phyloP scores from a whole-genome alignment of 2,888 invertebrate genomes.

The Yponomeuta malinellus region DNA sequence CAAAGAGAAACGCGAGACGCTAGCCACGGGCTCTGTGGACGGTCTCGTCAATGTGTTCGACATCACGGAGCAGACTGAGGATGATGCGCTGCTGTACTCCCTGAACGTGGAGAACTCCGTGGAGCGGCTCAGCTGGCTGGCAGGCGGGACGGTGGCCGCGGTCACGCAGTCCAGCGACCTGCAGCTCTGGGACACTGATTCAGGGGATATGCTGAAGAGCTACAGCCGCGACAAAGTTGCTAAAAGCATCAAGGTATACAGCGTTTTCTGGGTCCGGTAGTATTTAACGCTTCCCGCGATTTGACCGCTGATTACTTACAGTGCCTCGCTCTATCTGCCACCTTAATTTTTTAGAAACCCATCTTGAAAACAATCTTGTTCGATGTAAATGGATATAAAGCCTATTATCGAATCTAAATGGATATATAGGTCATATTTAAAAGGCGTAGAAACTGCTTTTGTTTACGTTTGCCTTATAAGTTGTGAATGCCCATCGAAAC shows the following conservation, averaged over 20 bases:
- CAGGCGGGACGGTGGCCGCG: constrained; percentile 71
- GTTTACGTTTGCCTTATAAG: too few species aligned
- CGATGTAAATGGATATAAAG: too few species aligned
- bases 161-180: constrained; percentile 83
- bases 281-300: too few species aligned
- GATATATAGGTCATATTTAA: too few species aligned
- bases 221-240: constrained; percentile 78
- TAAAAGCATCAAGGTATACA: constrained; percentile 63
- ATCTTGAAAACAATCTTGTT: too few species aligned
- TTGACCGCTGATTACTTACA: too few species aligned
- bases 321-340: too few species aligned
- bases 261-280: too few species aligned
- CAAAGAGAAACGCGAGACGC: constrained; percentile 76
- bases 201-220: constrained; percentile 74
- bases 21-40: constrained; percentile 88
- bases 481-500: constrained; percentile 15
- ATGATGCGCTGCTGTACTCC: constrained; percentile 85
- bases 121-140: constrained; percentile 77
- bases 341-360: too few species aligned
- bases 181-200: constrained; percentile 79
- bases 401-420: too few species aligned
- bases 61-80: constrained; percentile 82
- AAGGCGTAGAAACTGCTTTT: too few species aligned
- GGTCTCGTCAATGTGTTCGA: constrained; percentile 91
- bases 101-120: constrained; percentile 88